A percentile compares a stretch with the other conserved stretches of the same genome.
phyloP scores from a whole-genome alignment of 2,113 vertebrate genomes.

The Ariopsis seemanni region DNA sequence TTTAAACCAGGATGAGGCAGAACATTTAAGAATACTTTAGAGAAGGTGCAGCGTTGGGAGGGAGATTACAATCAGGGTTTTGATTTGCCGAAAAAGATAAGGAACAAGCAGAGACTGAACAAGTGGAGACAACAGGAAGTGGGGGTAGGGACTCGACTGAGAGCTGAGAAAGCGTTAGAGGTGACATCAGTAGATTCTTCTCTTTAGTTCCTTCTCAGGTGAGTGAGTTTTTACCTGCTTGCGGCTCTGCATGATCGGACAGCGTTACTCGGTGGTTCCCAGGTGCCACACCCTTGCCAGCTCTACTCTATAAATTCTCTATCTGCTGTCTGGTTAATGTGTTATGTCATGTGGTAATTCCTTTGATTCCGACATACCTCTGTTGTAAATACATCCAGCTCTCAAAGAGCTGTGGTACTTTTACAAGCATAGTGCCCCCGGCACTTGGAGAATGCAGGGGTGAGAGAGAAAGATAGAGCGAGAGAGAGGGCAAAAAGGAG shows the following conservation, averaged over 20 bases:
- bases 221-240: constrained; percentile 64
- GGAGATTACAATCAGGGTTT: constrained; percentile 55
- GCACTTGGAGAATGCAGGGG: constrained; percentile 80
- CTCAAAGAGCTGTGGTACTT: constrained; percentile 97
- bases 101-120: constrained; percentile 58
- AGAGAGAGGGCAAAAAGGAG: constrained; percentile 43
- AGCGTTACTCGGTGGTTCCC: constrained; percentile 70
- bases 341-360: constrained; percentile 99
- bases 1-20: constrained; percentile 24
- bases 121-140: constrained; percentile 69
- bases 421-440: constrained; percentile 85
- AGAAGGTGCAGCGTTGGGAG: constrained; percentile 56
- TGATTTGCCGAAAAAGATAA: constrained; percentile 32
- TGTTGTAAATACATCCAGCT: constrained; percentile 97
- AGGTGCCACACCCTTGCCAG: constrained; percentile 80
- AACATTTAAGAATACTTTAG: constrained; percentile 49
- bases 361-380: constrained; percentile 99
- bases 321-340: constrained; percentile 96
- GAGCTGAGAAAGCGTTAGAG: constrained; percentile 60
- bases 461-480: constrained; percentile 56
- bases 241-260: constrained; percentile 60
- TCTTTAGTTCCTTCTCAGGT: constrained; percentile 63
- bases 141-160: constrained; percentile 55
- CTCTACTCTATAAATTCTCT: constrained; percentile 89
- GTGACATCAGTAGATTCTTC: constrained; percentile 62